phyloP scores from a whole-genome alignment of 2,888 invertebrate genomes.

The Amorpha juglandis region DNA sequence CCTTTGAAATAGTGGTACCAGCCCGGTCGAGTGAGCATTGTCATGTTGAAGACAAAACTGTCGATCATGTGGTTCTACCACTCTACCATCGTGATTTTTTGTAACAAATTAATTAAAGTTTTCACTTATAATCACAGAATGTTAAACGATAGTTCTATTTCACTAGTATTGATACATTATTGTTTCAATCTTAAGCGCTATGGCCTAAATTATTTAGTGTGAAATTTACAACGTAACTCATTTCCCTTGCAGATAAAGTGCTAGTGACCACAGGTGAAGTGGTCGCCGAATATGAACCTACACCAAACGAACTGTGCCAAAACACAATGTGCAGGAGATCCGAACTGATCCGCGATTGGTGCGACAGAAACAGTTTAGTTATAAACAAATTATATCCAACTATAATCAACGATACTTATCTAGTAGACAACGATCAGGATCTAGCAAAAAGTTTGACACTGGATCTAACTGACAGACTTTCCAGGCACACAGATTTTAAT shows the following conservation, averaged over 20 bases:
- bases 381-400: conserved; percentile 78
- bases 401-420: conserved; percentile 67
- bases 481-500: conserved; percentile 40
- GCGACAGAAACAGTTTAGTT: conserved; percentile 67
- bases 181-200: too few relatives aligned
- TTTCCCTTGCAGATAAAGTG: conserved; percentile 83
- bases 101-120: too few relatives aligned
- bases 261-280: conserved; percentile 85
- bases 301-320: conserved; percentile 59
- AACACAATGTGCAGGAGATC: conserved; percentile 62
- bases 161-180: too few relatives aligned
- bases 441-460: conserved; percentile 55
- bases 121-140: too few relatives aligned
- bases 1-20: too few relatives aligned
- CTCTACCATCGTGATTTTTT: too few relatives aligned
- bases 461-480: conserved; percentile 53
- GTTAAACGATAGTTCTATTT: too few relatives aligned
- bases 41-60: too few relatives aligned
- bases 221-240: background rate
- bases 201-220: too few relatives aligned
- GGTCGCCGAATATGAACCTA: conserved; percentile 84
- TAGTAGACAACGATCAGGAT: conserved; percentile 64
- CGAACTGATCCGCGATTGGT: conserved; percentile 75
- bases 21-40: too few relatives aligned
- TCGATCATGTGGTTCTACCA: too few relatives aligned